Conservation (phyloP, 2,888 invertebrate genomes). For the Microchrysa polita region DNA sequence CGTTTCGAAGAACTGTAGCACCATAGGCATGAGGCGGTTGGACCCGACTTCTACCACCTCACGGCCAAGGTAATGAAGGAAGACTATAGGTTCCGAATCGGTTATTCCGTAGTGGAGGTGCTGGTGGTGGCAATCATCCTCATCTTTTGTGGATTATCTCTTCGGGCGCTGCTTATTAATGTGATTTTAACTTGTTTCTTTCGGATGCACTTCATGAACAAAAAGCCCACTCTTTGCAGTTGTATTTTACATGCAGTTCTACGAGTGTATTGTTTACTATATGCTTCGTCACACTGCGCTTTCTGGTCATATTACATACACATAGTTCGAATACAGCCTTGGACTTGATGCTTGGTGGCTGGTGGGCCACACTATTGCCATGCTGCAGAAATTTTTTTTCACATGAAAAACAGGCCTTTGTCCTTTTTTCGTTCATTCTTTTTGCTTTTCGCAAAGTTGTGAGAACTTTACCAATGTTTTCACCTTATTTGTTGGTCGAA, state of each 20-base stretch:
- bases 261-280: not conserved
- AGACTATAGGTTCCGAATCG: not conserved
- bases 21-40: too few species aligned
- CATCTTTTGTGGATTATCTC: conserved; percentile 37
- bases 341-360: not conserved
- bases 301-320: not conserved
- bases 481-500: conserved; percentile 1
- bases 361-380: not conserved
- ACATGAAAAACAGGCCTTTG: conserved; percentile 30
- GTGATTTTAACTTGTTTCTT: conserved; percentile 24
- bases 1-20: too few species aligned
- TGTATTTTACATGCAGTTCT: not conserved
- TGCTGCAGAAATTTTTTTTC: not conserved
- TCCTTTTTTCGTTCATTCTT: conserved; percentile 6
- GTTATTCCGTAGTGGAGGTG: too few species aligned
- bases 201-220: conserved; percentile 9
- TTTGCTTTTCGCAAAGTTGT: not conserved
- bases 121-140: conserved; percentile 21
- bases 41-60: conserved; percentile 14
- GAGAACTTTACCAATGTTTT: conserved; percentile 46
- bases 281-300: not conserved
- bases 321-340: not conserved
- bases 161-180: conserved; percentile 23
- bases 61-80: not conserved
- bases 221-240: conserved; percentile 32